Conservation (phyloP, 2,113 vertebrate genomes). For the Sisor rabdophorus region DNA sequence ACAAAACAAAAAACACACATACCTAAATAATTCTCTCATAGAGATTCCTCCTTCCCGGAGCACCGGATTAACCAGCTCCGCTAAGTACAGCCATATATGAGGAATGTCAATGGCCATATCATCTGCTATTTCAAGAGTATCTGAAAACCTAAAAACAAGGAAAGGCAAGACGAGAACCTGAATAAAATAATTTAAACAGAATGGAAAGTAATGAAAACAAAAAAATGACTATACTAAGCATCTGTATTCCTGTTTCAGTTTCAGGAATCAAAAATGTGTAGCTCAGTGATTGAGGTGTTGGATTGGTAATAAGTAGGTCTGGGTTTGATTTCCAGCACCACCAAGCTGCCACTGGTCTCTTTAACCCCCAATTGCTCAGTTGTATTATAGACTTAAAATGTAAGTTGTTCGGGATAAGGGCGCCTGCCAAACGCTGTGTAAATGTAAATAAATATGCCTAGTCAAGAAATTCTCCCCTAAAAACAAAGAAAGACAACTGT, state of each 20-base stretch:
- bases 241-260: not conserved
- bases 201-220: not conserved
- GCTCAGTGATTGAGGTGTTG: too few species aligned
- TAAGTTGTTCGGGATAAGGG: too few species aligned
- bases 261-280: not conserved
- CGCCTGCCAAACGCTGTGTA: too few species aligned
- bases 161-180: not conserved
- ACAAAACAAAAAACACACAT: constrained; percentile 46
- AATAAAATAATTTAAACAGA: not conserved
- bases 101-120: constrained; percentile 99
- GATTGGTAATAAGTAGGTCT: too few species aligned
- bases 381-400: too few species aligned
- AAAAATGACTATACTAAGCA: not conserved
- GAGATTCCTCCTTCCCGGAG: constrained; percentile 93
- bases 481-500: not conserved
- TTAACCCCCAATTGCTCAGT: too few species aligned
- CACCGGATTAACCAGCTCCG: constrained; percentile 89
- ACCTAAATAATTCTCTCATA: constrained; percentile 95
- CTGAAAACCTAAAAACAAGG: constrained; percentile 74
- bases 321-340: too few species aligned
- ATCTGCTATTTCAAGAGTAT: constrained; percentile 90
- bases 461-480: too few species aligned
- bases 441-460: too few species aligned
- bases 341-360: too few species aligned
- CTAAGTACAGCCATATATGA: constrained; percentile 97